Conservation (phyloP, 1,140 invertebrate species). For the Drosophila subpulchrella region DNA sequence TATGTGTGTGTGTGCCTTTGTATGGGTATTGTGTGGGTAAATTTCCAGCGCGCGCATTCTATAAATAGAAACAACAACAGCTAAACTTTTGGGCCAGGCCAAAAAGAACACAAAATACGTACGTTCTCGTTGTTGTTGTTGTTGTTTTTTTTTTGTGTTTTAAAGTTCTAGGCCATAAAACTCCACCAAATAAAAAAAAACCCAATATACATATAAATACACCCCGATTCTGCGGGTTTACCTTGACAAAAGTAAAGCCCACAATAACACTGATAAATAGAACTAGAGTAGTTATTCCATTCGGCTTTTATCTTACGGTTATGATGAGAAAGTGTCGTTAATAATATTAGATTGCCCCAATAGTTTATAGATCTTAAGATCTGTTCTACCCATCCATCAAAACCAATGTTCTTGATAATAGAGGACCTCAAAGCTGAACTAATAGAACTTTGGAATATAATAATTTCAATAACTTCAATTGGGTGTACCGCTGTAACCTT, state of each 20-base stretch:
- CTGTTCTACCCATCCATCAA: too few relatives aligned
- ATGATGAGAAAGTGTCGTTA: not conserved
- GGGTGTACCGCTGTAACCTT: too few relatives aligned
- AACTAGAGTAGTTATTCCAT: slow-evolving; percentile 12
- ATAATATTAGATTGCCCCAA: too few relatives aligned
- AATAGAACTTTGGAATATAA: too few relatives aligned
- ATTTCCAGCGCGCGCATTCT: slow-evolving; percentile 78
- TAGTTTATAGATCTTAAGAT: not conserved
- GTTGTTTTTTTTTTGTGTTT: slow-evolving; percentile 15
- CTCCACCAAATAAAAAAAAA: not conserved
- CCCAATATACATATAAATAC: not conserved
- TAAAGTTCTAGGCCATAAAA: slow-evolving; percentile 47
- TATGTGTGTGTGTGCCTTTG: slow-evolving; percentile 14
- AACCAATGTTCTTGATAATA: too few relatives aligned
- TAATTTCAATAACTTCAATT: too few relatives aligned
- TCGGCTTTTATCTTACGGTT: not conserved
- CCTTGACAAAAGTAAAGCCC: slow-evolving; percentile 66
- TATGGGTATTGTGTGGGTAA: slow-evolving; percentile 59
- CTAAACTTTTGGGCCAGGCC: slow-evolving; percentile 45
- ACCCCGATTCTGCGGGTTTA: slow-evolving; percentile 31
- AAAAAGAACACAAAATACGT: slow-evolving; percentile 7
- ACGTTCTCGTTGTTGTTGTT: slow-evolving; percentile 12
- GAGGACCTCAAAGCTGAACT: too few relatives aligned
- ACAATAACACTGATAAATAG: not conserved
- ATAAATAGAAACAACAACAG: slow-evolving; percentile 73